Percentiles rank a stretch among this genome's conserved stretches.
phyloP scores from a whole-genome alignment of 1,140 invertebrate species.

The Drosophila serrata region DNA sequence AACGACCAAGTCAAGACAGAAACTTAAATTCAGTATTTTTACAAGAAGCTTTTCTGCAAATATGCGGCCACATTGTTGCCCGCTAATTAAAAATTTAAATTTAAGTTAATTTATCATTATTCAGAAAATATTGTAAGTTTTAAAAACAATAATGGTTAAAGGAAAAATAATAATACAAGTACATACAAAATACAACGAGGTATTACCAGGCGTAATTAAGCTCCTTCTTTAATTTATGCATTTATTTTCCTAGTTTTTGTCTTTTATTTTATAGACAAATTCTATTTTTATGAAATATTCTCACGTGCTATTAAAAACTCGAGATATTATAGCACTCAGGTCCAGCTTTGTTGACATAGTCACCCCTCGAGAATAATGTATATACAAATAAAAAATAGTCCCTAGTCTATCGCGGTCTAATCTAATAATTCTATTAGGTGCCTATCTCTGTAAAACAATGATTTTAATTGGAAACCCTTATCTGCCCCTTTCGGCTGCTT shows the following conservation, averaged over 20 bases:
- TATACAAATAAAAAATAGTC: background rate
- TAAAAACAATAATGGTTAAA: background rate
- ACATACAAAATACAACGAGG: background rate
- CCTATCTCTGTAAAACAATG: constrained; percentile 59
- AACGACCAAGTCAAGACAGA: background rate
- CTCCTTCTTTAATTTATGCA: background rate
- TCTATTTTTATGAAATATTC: no score
- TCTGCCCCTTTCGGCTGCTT: constrained; percentile 11
- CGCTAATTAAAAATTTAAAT: background rate
- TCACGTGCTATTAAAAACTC: background rate
- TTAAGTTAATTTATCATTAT: background rate
- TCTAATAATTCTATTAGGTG: constrained; percentile 51
- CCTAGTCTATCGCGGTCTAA: constrained; percentile 17
- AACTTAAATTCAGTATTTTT: background rate
- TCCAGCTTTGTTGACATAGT: constrained; percentile 13
- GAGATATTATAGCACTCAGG: background rate
- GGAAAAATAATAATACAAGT: background rate
- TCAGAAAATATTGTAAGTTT: background rate
- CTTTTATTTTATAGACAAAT: background rate
- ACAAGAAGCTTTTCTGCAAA: background rate
- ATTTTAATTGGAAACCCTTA: constrained; percentile 60
- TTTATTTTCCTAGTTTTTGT: background rate
- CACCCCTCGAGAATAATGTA: background rate
- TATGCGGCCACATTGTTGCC: background rate
- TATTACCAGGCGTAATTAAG: background rate